phyloP scores from a whole-genome alignment of 2,797 vertebrate genomes.

The Enteromius fasciolatus region DNA sequence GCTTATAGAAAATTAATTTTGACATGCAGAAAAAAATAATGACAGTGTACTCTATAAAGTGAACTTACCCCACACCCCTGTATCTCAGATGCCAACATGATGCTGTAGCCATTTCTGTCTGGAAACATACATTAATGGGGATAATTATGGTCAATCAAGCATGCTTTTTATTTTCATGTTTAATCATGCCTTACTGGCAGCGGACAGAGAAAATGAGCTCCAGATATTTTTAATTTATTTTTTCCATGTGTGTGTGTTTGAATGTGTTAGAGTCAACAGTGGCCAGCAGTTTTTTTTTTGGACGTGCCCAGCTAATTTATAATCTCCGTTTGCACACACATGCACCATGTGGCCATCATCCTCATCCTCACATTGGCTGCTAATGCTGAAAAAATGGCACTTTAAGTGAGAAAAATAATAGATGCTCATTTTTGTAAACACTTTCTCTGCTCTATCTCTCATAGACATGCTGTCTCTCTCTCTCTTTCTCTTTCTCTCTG shows the following conservation, averaged over 20 bases:
- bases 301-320: constrained; percentile 47
- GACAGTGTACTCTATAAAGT: neutral
- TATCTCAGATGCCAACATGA: neutral
- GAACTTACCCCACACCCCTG: neutral
- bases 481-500: constrained; percentile 50
- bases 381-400: constrained; percentile 67
- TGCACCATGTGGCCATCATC: constrained; percentile 43
- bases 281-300: constrained; percentile 39
- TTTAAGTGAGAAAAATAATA: constrained; percentile 66
- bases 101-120: constrained; percentile 49
- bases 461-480: constrained; percentile 42
- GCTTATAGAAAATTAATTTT: neutral
- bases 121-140: constrained; percentile 38
- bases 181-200: constrained; percentile 60
- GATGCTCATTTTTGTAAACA: constrained; percentile 73
- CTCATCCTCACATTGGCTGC: constrained; percentile 66
- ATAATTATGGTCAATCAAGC: constrained; percentile 47
- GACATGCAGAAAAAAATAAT: neutral
- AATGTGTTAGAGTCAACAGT: constrained; percentile 33
- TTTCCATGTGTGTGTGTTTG: constrained; percentile 52
- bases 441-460: constrained; percentile 64
- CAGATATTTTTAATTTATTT: constrained; percentile 19
- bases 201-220: constrained; percentile 59
- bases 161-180: constrained; percentile 58
- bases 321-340: constrained; percentile 45